These are phyloP conservation scores for Empis stercorea DNA, from an alignment of 2,888 invertebrate genomes.

Conservation along the genomic window DNA sequence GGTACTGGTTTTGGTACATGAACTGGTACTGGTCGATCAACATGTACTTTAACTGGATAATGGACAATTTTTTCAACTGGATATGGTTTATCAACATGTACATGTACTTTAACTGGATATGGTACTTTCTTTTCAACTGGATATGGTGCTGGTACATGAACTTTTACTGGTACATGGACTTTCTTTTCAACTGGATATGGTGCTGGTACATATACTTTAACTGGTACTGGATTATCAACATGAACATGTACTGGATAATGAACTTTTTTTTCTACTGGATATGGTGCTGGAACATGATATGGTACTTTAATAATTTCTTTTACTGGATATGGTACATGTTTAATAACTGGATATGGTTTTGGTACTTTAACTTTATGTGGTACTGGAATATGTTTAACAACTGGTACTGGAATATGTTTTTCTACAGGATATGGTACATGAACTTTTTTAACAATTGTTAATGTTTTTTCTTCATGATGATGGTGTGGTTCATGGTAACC, in stretches of 20 bases:
- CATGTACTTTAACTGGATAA: conserved; percentile 57
- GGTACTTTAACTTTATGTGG: conserved; percentile 50
- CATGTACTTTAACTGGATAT: conserved; percentile 48
- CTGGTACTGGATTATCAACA: conserved; percentile 65
- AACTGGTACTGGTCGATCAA: conserved; percentile 55
- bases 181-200: conserved; percentile 71
- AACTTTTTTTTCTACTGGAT: conserved; percentile 67
- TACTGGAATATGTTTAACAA: conserved; percentile 42
- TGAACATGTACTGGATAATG: conserved; percentile 52
- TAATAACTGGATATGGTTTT: conserved; percentile 53
- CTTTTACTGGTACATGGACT: conserved; percentile 60
- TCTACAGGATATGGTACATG: conserved; percentile 58
- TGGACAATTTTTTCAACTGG: conserved; percentile 61
- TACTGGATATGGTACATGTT: conserved; percentile 51
- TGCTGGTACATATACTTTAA: conserved; percentile 64
- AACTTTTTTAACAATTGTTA: conserved; percentile 58
- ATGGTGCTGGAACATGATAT: conserved; percentile 58
- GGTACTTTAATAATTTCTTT: conserved; percentile 57
- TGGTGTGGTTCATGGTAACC: conserved; percentile 18
- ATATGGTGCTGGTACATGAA: conserved; percentile 49
- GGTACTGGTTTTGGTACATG: conserved; percentile 51
- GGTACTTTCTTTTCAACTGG: conserved; percentile 53
- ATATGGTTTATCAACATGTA: conserved; percentile 34
- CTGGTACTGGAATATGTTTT: conserved; percentile 55
- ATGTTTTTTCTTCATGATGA: conserved; percentile 46